A percentile compares a stretch with the other conserved stretches of the same genome.
Conservation (phyloP, 2,888 invertebrate species). For the Leptinotarsa tumamoca region DNA sequence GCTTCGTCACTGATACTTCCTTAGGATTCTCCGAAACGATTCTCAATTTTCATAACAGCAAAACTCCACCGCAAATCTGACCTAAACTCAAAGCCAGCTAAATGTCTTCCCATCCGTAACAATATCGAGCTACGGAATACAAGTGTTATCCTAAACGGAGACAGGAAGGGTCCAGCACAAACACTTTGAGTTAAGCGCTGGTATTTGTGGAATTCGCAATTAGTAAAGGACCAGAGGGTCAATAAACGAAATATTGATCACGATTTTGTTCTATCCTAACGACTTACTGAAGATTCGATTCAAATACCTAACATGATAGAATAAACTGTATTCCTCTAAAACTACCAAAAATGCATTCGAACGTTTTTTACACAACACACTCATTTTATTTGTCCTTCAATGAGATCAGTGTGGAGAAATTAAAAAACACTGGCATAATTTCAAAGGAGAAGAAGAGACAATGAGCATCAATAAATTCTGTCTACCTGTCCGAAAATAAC, state of each 20-base stretch:
- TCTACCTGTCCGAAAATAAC: no score
- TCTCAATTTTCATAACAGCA: not conserved
- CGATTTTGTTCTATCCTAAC: not conserved
- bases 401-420: no score
- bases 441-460: no score
- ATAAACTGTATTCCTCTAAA: no score
- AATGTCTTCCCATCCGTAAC: slow-evolving; percentile 31
- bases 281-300: not conserved
- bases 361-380: no score
- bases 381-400: no score
- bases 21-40: not conserved
- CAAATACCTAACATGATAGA: not conserved
- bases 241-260: slow-evolving; percentile 24
- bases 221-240: slow-evolving; percentile 25
- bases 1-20: not conserved
- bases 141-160: slow-evolving; percentile 46
- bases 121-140: slow-evolving; percentile 32
- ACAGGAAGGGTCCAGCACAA: slow-evolving; percentile 13
- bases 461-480: no score
- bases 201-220: slow-evolving; percentile 29
- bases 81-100: slow-evolving; percentile 28
- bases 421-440: no score
- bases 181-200: slow-evolving; percentile 14
- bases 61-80: slow-evolving; percentile 8
- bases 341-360: no score